Evolutionary conservation across 2,888 invertebrate genomes (phyloP).

Genomic region (Liopterus haemorrhoidalis): DNA sequence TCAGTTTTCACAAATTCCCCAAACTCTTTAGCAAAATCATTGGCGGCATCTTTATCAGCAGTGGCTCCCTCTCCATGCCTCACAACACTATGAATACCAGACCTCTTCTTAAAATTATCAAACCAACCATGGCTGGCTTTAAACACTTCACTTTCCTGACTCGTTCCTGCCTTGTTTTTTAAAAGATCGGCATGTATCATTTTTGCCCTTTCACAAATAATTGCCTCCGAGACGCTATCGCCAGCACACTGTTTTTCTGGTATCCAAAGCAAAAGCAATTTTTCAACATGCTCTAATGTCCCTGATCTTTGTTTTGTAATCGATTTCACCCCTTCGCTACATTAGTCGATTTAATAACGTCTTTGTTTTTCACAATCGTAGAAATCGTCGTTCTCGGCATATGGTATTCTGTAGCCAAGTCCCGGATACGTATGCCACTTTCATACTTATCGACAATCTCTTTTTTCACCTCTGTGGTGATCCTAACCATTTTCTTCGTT

Average conservation of each 20-base stretch:
- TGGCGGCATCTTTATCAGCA: conserved; percentile 1
- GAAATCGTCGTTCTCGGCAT: conserved; percentile 25
- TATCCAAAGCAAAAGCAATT: conserved; percentile 24
- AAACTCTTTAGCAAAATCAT: too few species aligned
- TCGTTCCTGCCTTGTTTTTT: conserved; percentile 14
- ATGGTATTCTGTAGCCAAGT: conserved; percentile 20
- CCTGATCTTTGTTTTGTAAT: too few species aligned
- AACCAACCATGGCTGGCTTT: conserved; percentile 4
- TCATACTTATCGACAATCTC: conserved; percentile 25
- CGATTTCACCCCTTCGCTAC: conserved; percentile 18
- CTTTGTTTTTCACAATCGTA: conserved; percentile 25
- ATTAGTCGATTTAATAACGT: conserved; percentile 20
- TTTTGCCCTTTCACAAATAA: conserved; percentile 25
- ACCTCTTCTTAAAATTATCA: conserved; percentile 2
- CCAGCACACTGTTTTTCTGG: conserved; percentile 22
- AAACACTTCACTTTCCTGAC: neutral
- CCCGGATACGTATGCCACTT: conserved; percentile 21
- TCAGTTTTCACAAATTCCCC: too few species aligned
- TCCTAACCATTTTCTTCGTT: conserved; percentile 22
- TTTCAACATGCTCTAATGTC: conserved; percentile 21
- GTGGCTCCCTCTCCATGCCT: conserved; percentile 1
- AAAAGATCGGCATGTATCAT: conserved; percentile 19
- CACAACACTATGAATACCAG: neutral
- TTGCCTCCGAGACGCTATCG: conserved; percentile 19
- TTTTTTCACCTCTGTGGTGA: conserved; percentile 21